phyloP scores from a whole-genome alignment of 2,113 vertebrate species.

The Carassius auratus region DNA sequence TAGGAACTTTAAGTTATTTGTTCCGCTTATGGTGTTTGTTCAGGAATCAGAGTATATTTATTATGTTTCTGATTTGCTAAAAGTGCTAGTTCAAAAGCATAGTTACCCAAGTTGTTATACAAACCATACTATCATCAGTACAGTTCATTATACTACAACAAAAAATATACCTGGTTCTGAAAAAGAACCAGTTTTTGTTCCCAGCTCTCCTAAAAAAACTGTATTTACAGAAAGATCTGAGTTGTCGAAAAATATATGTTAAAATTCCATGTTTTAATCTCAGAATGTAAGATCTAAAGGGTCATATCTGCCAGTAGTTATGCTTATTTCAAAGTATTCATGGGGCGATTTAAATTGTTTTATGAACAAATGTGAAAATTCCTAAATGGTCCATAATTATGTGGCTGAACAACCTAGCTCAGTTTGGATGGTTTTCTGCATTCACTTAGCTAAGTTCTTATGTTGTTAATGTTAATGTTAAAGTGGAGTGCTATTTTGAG shows the following conservation, averaged over 20 bases:
- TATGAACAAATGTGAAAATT: neutral
- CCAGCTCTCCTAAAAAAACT: neutral
- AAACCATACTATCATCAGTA: too few species aligned
- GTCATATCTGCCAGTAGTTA: neutral
- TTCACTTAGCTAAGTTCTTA: neutral
- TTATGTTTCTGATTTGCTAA: too few species aligned
- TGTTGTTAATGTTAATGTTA: neutral
- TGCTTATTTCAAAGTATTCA: neutral
- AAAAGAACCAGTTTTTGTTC: neutral
- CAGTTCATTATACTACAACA: too few species aligned
- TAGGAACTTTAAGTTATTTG: neutral
- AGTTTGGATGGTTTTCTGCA: neutral
- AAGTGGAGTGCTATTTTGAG: conserved; percentile 22
- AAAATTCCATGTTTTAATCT: neutral
- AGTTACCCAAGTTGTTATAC: neutral
- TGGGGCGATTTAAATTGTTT: neutral
- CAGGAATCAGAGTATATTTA: neutral
- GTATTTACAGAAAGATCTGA: neutral
- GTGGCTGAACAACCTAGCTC: neutral
- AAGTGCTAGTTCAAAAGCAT: neutral
- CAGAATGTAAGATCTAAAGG: neutral
- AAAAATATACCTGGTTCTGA: neutral
- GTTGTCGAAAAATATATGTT: neutral
- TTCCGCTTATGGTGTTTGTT: neutral
- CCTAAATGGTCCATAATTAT: neutral